phyloP scores from a whole-genome alignment of 2,888 invertebrate species.

The Leptopilina myrica region DNA sequence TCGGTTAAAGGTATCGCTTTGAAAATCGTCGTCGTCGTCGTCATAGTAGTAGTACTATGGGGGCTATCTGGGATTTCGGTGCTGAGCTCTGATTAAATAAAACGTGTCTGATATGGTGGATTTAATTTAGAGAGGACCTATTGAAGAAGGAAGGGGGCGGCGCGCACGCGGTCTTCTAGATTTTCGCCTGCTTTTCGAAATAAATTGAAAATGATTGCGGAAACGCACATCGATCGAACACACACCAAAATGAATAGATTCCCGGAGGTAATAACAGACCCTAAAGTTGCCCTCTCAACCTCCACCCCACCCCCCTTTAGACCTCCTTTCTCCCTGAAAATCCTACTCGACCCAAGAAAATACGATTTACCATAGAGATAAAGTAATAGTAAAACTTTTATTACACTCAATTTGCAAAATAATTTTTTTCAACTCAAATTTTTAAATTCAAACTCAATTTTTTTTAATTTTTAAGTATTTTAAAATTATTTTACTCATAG shows the following conservation, averaged over 20 bases:
- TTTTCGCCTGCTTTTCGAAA: slow-evolving; percentile 57
- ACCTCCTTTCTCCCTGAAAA: neutral
- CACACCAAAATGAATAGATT: slow-evolving; percentile 59
- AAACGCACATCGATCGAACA: slow-evolving; percentile 61
- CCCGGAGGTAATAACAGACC: slow-evolving; percentile 56
- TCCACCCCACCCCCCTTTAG: no score
- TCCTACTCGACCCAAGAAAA: slow-evolving; percentile 25
- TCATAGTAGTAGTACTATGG: no score
- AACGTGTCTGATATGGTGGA: slow-evolving; percentile 74
- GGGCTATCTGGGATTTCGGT: slow-evolving; percentile 24
- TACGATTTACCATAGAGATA: slow-evolving; percentile 44
- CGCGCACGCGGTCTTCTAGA: slow-evolving; percentile 48
- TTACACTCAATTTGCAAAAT: neutral
- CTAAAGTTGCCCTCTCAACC: slow-evolving; percentile 32
- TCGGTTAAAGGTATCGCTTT: slow-evolving; percentile 62
- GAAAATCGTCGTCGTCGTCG: slow-evolving; percentile 61
- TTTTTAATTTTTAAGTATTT: no score
- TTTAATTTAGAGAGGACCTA: slow-evolving; percentile 70
- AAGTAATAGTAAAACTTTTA: no score
- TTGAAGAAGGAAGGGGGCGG: slow-evolving; percentile 41
- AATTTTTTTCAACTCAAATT: neutral
- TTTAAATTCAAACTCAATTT: neutral
- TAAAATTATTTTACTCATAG: no score
- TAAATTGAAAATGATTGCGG: slow-evolving; percentile 73
- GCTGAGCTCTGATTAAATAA: slow-evolving; percentile 71